Conservation (phyloP, 1,140 invertebrate genomes). For the Cherax quadricarinatus region DNA sequence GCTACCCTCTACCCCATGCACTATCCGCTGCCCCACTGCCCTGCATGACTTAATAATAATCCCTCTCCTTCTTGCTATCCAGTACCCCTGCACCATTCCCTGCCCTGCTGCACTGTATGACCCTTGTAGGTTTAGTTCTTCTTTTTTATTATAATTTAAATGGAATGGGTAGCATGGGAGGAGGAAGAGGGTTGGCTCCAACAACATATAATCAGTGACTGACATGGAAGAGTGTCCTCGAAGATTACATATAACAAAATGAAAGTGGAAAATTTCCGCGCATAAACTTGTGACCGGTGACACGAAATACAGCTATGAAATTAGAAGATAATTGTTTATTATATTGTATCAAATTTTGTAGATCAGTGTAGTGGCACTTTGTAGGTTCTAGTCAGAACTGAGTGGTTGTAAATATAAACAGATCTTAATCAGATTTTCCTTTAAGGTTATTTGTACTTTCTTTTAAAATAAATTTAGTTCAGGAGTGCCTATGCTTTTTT, state of each 20-base stretch:
- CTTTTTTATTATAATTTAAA: too few species aligned
- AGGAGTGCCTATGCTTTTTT: neutral
- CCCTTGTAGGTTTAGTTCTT: too few species aligned
- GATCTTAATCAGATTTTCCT: neutral
- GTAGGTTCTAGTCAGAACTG: constrained; percentile 12
- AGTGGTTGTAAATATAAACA: constrained; percentile 37
- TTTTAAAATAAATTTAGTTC: neutral
- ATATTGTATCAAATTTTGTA: constrained; percentile 20
- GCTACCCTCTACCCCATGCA: too few species aligned
- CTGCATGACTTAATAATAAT: too few species aligned
- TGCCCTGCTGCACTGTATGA: too few species aligned
- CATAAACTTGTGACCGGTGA: constrained; percentile 16
- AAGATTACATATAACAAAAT: constrained; percentile 6
- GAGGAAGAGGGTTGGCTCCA: constrained; percentile 57
- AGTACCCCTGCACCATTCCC: too few species aligned
- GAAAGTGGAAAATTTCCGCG: neutral
- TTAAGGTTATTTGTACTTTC: neutral
- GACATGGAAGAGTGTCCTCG: constrained; percentile 20
- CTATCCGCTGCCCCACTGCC: too few species aligned
- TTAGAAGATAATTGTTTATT: constrained; percentile 7
- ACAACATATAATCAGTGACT: constrained; percentile 41
- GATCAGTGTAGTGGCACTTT: constrained; percentile 30
- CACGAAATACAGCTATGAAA: constrained; percentile 21
- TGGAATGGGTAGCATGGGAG: constrained; percentile 70
- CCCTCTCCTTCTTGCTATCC: too few species aligned